A percentile compares a stretch with the other conserved stretches of the same genome.
phyloP scores from a whole-genome alignment of 1,140 invertebrate species.

The Drosophila micromelanica region DNA sequence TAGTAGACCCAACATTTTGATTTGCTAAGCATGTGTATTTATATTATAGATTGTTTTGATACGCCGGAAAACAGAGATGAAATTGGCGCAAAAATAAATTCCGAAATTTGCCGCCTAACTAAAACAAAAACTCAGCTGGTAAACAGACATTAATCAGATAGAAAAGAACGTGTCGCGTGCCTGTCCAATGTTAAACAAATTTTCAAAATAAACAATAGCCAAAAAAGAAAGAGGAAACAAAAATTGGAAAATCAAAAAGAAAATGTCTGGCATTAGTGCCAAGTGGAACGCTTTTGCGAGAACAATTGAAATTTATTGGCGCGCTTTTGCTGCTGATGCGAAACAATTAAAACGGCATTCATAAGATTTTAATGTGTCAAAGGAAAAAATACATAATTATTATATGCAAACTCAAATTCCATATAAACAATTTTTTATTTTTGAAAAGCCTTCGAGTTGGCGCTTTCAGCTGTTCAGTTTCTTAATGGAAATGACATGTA shows the following conservation, averaged over 20 bases:
- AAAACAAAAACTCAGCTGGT: conserved; percentile 21
- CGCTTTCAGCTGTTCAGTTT: conserved; percentile 60
- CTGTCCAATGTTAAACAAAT: conserved; percentile 38
- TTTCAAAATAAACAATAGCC: conserved; percentile 35
- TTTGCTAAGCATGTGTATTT: conserved; percentile 40
- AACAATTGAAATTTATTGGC: conserved; percentile 62
- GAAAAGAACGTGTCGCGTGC: conserved; percentile 58
- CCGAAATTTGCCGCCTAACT: neutral
- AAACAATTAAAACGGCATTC: conserved; percentile 50
- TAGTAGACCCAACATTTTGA: conserved; percentile 10
- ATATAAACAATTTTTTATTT: conserved; percentile 16
- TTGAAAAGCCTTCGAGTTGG: conserved; percentile 11
- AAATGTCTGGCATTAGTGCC: conserved; percentile 28
- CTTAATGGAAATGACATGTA: conserved; percentile 57
- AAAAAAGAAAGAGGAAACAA: conserved; percentile 11
- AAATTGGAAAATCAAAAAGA: conserved; percentile 6
- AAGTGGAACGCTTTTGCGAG: conserved; percentile 37
- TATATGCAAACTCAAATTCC: neutral
- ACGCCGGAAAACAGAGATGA: conserved; percentile 23
- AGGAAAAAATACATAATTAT: neutral
- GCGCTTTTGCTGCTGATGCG: conserved; percentile 35
- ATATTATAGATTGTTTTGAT: conserved; percentile 44
- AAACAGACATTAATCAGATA: conserved; percentile 68
- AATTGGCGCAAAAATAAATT: conserved; percentile 10
- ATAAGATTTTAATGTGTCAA: conserved; percentile 14